Conservation (phyloP, 2,888 invertebrate species). For the Proisotoma minuta region DNA sequence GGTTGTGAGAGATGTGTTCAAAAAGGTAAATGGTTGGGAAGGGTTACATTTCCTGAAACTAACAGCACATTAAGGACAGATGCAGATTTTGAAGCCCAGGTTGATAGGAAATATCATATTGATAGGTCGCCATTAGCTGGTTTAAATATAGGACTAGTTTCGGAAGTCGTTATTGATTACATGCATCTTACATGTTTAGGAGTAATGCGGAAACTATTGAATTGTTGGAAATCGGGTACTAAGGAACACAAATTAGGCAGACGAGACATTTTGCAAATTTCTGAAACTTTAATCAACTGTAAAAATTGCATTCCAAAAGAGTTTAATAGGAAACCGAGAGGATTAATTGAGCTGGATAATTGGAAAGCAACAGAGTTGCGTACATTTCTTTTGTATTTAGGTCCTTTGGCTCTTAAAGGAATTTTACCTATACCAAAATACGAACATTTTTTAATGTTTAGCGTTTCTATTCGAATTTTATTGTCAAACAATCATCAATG, state of each 20-base stretch:
- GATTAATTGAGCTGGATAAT: background rate
- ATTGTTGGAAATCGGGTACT: conserved; percentile 36
- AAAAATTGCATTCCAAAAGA: background rate
- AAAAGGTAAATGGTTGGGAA: conserved; percentile 12
- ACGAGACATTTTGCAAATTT: background rate
- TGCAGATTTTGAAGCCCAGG: conserved; percentile 26
- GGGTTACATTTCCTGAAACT: conserved; percentile 1
- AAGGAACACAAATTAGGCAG: background rate
- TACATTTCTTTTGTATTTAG: conserved; percentile 2
- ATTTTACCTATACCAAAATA: background rate
- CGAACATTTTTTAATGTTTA: background rate
- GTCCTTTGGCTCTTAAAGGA: background rate
- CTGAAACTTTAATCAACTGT: background rate
- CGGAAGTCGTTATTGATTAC: conserved; percentile 38
- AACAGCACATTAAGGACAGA: conserved; percentile 34
- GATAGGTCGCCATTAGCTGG: conserved; percentile 22
- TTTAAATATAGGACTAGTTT: conserved; percentile 32
- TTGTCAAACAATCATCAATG: background rate
- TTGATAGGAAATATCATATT: conserved; percentile 38
- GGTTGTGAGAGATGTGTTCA: conserved; percentile 20
- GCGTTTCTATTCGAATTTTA: conserved; percentile 2
- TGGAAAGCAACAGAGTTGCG: conserved; percentile 5
- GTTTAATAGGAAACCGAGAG: background rate
- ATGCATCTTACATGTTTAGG: conserved; percentile 45
- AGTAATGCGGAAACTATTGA: conserved; percentile 33